Evolutionary conservation across 2,113 vertebrate species (phyloP), one percentile per base, ranked within the genome.

Genomic region (Natator depressus): DNA sequence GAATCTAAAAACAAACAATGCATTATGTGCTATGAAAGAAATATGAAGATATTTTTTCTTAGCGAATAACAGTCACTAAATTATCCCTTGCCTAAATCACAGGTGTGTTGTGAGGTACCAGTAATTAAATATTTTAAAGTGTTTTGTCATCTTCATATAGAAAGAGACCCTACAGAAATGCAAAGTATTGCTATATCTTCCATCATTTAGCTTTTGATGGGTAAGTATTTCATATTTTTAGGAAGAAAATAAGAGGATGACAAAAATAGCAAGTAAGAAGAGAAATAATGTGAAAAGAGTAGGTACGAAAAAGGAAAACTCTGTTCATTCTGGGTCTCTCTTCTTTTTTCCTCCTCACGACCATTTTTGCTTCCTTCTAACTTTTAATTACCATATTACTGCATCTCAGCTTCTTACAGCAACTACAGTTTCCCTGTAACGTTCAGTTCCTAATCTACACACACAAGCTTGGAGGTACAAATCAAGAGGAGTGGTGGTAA

Each of bases 171-270:
- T 27, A 27, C 4, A 82, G 47, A 51, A 89, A 51, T 29, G 1
- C 49, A 87, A 91, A 86, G 88, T 25, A 10, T 14, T n/a, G 65
- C 81, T 53, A 89, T 59, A 46, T 82, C 51, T 69, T 10, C 78
- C 59, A 14, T 4, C 25, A 22, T 29, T 84, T 59, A 55, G 69
- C 19, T 35, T 69, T 69, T 69, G 35, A 65, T 35, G 3, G 14
- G 31, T 65, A 35, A 65, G 38, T 38, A 46, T 76, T 35, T 12
- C 16, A 80, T 35, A 50, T 50, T 49, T 19, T 80, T 50, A 80
- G 49, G 19, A 2, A 50, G 42, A 86, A 27, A 57, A 69, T 0
- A 27, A 0, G 0, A 78, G 38, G 14, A 92, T 1, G 89, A 25
- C 38, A 88, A 93, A 88, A n/a, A 59, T 46, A 92, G 87, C 29